A percentile compares a stretch with the other conserved stretches of the same genome.
These are phyloP conservation scores for Ichneumoninae sp. DNA, from an alignment of 2,888 invertebrate species.

Conservation along the genomic window DNA sequence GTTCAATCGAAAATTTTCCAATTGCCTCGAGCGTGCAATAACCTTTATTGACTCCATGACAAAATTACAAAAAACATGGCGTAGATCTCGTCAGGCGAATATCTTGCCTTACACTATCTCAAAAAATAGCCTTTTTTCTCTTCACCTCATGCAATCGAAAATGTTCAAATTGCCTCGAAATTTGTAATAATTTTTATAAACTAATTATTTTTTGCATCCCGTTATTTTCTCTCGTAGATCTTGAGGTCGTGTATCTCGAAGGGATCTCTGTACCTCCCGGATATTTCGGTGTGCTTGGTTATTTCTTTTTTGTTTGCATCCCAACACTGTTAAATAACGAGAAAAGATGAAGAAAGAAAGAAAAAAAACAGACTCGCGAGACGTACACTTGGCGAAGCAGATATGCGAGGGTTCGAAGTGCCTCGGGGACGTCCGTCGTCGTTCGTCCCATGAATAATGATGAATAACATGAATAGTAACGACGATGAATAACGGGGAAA, in stretches of 20 bases:
- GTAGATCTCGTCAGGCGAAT: constrained; percentile 69
- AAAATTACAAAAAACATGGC: not conserved
- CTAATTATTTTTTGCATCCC: not conserved
- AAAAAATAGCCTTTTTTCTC: not conserved
- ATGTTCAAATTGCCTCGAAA: not conserved
- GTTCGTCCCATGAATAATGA: constrained; percentile 67
- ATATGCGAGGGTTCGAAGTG: constrained; percentile 52
- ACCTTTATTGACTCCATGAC: not conserved
- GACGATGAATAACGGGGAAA: constrained; percentile 55
- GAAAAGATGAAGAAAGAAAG: constrained; percentile 18
- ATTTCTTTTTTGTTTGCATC: not conserved
- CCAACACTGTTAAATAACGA: constrained; percentile 23
- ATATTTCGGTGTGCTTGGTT: not conserved
- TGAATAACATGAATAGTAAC: constrained; percentile 68
- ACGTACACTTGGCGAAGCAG: constrained; percentile 43
- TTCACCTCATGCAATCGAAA: not conserved
- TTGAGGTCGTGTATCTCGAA: not conserved
- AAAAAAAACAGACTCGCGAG: constrained; percentile 43
- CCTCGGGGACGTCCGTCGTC: constrained; percentile 49
- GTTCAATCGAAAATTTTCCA: not conserved
- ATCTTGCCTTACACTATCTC: not conserved
- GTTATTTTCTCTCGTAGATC: not conserved
- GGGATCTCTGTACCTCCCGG: constrained; percentile 6
- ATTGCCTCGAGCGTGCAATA: not conserved
- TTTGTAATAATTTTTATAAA: not conserved